phyloP scores from a whole-genome alignment of 2,888 invertebrate species.

The Altica lythri region DNA sequence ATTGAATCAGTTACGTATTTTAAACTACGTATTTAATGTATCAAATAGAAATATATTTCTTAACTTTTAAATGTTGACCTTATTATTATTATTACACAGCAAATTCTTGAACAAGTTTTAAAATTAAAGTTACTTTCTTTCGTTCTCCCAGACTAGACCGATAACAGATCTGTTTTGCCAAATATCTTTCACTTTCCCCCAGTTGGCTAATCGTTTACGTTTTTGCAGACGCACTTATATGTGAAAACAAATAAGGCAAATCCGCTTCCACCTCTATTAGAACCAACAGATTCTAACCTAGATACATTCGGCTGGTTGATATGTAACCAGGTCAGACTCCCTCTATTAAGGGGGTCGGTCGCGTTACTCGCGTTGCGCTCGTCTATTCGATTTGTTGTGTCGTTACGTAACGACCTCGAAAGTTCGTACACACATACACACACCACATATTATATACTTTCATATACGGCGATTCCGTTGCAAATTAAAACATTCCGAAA shows the following conservation, averaged over 20 bases:
- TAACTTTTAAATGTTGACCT: no score
- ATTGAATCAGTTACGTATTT: no score
- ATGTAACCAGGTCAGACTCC: constrained; percentile 36
- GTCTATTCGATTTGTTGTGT: constrained; percentile 25
- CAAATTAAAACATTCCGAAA: no score
- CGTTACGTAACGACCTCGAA: constrained; percentile 22
- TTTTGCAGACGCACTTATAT: neutral
- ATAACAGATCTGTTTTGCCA: neutral
- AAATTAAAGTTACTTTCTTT: no score
- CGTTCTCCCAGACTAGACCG: neutral
- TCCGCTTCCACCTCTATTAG: constrained; percentile 16
- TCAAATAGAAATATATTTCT: no score
- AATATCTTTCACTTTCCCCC: constrained; percentile 4
- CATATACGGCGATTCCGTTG: no score
- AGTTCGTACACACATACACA: constrained; percentile 12
- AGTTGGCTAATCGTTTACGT: no score
- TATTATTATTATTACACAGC: no score
- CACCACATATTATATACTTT: no score
- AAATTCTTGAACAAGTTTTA: no score
- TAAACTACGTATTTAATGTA: no score
- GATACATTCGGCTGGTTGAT: constrained; percentile 28
- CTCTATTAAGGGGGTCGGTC: constrained; percentile 32
- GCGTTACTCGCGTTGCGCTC: no score
- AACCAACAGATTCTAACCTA: constrained; percentile 33
- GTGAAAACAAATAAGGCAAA: neutral